Conservation (phyloP, 2,797 vertebrate species). For the Macropus fuliginosus region DNA sequence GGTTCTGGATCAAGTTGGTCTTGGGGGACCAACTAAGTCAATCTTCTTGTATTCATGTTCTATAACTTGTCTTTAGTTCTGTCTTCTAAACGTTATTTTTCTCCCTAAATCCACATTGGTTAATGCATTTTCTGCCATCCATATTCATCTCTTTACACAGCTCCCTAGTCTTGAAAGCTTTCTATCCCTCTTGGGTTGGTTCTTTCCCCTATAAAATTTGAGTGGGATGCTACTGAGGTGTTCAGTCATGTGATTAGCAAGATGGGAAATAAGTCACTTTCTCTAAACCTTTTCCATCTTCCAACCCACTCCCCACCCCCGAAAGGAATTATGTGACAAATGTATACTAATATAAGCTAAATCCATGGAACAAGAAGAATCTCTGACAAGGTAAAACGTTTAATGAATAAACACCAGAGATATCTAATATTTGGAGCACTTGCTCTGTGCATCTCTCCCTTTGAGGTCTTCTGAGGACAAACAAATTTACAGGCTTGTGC, state of each 20-base stretch:
- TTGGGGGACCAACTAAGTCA: background rate
- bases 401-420: background rate
- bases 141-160: background rate
- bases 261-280: background rate
- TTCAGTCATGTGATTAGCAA: background rate
- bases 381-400: background rate
- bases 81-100: background rate
- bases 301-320: background rate
- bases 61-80: background rate
- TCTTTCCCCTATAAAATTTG: background rate
- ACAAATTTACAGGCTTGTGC: background rate
- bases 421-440: background rate
- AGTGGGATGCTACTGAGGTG: background rate
- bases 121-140: background rate
- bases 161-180: background rate
- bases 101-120: background rate
- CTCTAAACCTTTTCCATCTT: background rate
- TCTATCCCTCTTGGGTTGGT: background rate
- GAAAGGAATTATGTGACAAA: background rate
- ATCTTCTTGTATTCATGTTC: background rate
- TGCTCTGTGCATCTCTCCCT: background rate
- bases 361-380: background rate
- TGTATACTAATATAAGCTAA: background rate
- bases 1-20: background rate
- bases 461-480: background rate